phyloP scores from a whole-genome alignment of 2,113 vertebrate genomes.

The Malurus melanocephalus region DNA sequence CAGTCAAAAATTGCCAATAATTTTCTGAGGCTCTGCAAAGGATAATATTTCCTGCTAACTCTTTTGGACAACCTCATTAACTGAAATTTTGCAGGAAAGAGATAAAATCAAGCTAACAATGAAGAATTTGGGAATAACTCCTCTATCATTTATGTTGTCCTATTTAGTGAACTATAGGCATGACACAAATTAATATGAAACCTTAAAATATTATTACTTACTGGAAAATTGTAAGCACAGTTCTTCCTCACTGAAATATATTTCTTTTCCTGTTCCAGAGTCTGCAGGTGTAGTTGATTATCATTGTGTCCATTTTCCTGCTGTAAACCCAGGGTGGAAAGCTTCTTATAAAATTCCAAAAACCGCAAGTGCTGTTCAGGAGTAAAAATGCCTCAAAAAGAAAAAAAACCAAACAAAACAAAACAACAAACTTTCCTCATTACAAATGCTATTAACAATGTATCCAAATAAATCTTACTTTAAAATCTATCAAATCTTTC shows the following conservation, averaged over 20 bases:
- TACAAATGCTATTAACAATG: not conserved
- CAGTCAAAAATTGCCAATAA: not conserved
- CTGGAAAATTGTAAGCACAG: slow-evolving; percentile 94
- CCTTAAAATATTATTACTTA: slow-evolving; percentile 55
- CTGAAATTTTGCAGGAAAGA: not conserved
- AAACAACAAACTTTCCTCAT: not conserved
- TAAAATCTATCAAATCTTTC: not conserved
- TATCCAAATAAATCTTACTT: not conserved
- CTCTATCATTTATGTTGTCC: not conserved
- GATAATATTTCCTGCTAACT: not conserved
- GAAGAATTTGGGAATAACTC: not conserved
- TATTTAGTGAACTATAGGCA: not conserved
- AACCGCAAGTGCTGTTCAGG: slow-evolving; percentile 88
- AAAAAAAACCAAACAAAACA: not conserved
- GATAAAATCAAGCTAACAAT: not conserved
- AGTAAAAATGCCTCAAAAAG: slow-evolving; percentile 82
- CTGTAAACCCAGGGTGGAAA: slow-evolving; percentile 86
- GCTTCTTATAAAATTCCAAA: slow-evolving; percentile 90
- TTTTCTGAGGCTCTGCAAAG: not conserved
- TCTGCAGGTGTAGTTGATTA: slow-evolving; percentile 76
- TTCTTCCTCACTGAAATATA: slow-evolving; percentile 87
- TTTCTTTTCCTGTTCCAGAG: slow-evolving; percentile 83
- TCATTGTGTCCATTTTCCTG: slow-evolving; percentile 86
- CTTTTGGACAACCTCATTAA: not conserved
- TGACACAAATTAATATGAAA: not conserved